phyloP scores from a whole-genome alignment of 2,888 invertebrate species.

The Brachyopa scutellaris region DNA sequence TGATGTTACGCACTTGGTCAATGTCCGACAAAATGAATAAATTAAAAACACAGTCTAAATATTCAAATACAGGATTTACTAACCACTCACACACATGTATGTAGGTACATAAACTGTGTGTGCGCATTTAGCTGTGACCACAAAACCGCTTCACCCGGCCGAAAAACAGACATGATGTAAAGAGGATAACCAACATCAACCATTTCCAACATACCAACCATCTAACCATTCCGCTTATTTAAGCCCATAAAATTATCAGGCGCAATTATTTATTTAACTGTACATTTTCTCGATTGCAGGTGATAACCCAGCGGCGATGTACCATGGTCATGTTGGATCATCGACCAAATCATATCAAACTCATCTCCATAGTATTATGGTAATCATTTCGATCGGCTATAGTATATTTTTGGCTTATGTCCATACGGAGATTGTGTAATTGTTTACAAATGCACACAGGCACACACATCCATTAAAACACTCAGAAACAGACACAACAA shows the following conservation, averaged over 20 bases:
- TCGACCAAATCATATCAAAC: constrained; percentile 81
- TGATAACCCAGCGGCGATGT: constrained; percentile 92
- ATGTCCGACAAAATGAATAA: neutral
- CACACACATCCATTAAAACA: neutral
- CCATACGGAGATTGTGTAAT: constrained; percentile 78
- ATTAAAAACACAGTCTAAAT: too few relatives aligned
- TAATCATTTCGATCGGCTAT: constrained; percentile 78
- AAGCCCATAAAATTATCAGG: too few relatives aligned
- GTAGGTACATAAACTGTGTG: too few relatives aligned
- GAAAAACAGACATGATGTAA: too few relatives aligned
- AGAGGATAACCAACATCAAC: too few relatives aligned
- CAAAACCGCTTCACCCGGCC: constrained; percentile 1
- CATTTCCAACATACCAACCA: too few relatives aligned
- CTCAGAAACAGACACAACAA: neutral
- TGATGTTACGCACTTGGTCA: neutral
- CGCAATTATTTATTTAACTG: constrained; percentile 43
- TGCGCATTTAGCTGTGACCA: neutral
- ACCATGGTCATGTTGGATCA: constrained; percentile 82
- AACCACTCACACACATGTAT: neutral
- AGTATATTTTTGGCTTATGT: constrained; percentile 78
- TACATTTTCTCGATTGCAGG: constrained; percentile 83
- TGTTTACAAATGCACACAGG: constrained; percentile 10
- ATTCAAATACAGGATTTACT: neutral
- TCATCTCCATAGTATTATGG: constrained; percentile 78
- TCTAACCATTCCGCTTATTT: too few relatives aligned